phyloP scores from a whole-genome alignment of 1,140 invertebrate species.

The Eupristina koningsbergeri region DNA sequence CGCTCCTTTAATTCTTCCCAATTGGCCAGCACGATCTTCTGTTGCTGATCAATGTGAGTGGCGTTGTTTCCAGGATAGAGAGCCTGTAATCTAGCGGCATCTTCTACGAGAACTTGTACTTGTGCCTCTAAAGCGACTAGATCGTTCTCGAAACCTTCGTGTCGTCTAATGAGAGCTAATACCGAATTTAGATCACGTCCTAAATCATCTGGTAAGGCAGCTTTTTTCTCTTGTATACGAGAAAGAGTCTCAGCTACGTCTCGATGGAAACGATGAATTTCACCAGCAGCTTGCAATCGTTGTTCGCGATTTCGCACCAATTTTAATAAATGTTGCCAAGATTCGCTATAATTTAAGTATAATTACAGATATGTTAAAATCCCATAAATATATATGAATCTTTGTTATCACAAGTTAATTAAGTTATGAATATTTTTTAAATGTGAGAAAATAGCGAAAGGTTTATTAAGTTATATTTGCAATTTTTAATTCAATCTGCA shows the following conservation, averaged over 20 bases:
- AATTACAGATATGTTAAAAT: not conserved
- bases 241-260: constrained; percentile 94
- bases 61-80: constrained; percentile 95
- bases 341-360: constrained; percentile 74
- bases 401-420: not conserved
- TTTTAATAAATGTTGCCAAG: constrained; percentile 91
- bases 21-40: constrained; percentile 86
- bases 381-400: not conserved
- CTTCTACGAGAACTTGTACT: constrained; percentile 91
- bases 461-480: no score
- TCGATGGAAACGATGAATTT: constrained; percentile 96
- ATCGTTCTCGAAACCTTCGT: constrained; percentile 97
- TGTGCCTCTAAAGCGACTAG: constrained; percentile 94
- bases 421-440: no score
- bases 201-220: constrained; percentile 86
- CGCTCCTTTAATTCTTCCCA: constrained; percentile 91
- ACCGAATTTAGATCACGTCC: constrained; percentile 93
- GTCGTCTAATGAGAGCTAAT: constrained; percentile 85
- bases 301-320: constrained; percentile 89
- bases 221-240: constrained; percentile 90
- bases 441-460: no score
- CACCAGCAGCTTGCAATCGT: constrained; percentile 91
- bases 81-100: constrained; percentile 88
- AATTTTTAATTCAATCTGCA: no score
- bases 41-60: constrained; percentile 87